phyloP scores from a whole-genome alignment of 2,888 invertebrate genomes.

The Pollenia griseotomentosa region DNA sequence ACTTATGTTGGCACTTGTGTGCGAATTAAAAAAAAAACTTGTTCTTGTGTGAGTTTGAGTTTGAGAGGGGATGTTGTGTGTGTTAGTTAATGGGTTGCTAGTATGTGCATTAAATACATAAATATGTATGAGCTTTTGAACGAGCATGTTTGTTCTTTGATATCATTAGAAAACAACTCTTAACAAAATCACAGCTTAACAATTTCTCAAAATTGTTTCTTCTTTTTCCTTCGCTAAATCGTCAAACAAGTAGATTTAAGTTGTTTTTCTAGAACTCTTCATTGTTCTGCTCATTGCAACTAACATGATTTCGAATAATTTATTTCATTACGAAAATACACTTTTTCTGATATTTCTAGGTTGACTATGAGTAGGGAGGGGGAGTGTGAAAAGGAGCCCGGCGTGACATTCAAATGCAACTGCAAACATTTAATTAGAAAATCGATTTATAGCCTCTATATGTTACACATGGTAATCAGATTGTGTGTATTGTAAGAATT shows the following conservation, averaged over 20 bases:
- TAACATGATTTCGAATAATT: neutral
- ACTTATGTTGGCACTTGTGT: constrained; percentile 24
- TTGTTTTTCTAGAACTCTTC: neutral
- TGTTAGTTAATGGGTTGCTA: neutral
- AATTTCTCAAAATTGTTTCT: constrained; percentile 20
- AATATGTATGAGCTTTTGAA: constrained; percentile 22
- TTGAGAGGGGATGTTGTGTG: neutral
- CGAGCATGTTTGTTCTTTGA: constrained; percentile 5
- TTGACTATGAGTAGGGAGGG: too few relatives aligned
- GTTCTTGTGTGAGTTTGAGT: neutral
- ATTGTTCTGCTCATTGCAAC: neutral
- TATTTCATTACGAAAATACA: neutral
- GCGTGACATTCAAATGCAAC: neutral
- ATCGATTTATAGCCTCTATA: constrained; percentile 48
- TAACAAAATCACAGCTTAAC: constrained; percentile 39
- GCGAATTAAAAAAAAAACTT: constrained; percentile 42
- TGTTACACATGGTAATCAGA: constrained; percentile 22
- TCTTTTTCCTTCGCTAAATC: neutral
- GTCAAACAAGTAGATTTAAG: neutral
- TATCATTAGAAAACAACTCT: constrained; percentile 16
- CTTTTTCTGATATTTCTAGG: neutral
- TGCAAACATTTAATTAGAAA: constrained; percentile 46
- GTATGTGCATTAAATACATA: constrained; percentile 18
- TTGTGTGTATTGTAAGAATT: constrained; percentile 24
- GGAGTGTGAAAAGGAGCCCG: neutral